Evolutionary conservation across 2,888 invertebrate species (phyloP), one percentile per base, ranked within the genome.

Genomic region (Drosophila formosana): DNA sequence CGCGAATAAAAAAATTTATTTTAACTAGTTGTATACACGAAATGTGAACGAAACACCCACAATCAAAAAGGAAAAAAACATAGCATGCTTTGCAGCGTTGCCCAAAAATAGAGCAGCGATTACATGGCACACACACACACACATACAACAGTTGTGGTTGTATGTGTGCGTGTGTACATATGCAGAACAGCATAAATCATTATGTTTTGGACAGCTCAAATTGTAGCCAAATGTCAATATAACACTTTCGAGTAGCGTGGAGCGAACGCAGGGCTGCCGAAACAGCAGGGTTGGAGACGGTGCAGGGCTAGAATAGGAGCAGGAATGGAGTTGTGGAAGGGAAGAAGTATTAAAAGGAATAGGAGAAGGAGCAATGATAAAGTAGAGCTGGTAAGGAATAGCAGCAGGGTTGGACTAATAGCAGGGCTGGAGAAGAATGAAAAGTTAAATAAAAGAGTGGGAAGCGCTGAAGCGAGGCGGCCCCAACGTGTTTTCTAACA

Each of bases 151-250:
- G 13, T 37, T 13, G 39, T 11, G 41, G 4, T 30, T 11, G 5
- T 11, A 11, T 39, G 26, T 60, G 23, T 41, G 52, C 30, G 18
- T 53, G 37, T 47, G 52, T 50, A 61, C 52, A 68, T 65, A 66
- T 78, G 78, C 69, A 76, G 45, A 71, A 57, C 77, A 81, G 83
- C 83, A 77, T 88, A 83, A 83, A 83, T 83, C 88, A 83, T 83
- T 75, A 82, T 75, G 72, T 66, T 72, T 78, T 72, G 75, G 68
- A 72, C 72, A 66, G 79, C 76, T 57, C 53, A 78, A 78, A 72
- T 71, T 79, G 78, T 80, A 73, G 75, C 80, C 85, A 88, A 83
- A 88, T 88, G 88, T 85, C 83, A 83, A 83, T 83, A 85, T 82
- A 87, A 87, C 82, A 87, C 82, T 83, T 87, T 82, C 56, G 64